Conservation (phyloP, 2,888 invertebrate species). For the Clistopyga incitator region DNA sequence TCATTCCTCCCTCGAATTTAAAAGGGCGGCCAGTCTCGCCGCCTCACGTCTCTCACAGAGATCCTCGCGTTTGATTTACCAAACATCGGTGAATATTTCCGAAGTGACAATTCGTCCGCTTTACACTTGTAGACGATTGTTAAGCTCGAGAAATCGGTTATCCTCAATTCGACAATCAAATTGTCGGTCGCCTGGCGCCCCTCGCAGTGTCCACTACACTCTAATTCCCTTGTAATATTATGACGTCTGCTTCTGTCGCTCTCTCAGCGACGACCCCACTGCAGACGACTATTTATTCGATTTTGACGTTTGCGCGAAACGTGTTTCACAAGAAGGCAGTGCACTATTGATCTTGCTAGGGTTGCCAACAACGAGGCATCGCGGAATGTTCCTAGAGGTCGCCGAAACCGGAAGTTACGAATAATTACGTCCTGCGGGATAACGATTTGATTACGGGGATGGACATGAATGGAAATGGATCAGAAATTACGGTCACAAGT, state of each 20-base stretch:
- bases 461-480: no score
- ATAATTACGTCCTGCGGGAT: background rate
- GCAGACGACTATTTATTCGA: constrained; percentile 80
- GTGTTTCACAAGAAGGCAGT: constrained; percentile 59
- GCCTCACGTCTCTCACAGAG: constrained; percentile 80
- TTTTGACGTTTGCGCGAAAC: constrained; percentile 79
- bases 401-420: constrained; percentile 32
- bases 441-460: background rate
- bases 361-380: constrained; percentile 32
- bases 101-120: constrained; percentile 38
- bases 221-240: constrained; percentile 62
- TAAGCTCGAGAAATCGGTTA: background rate
- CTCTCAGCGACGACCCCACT: constrained; percentile 59
- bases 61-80: constrained; percentile 74
- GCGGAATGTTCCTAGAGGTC: constrained; percentile 23
- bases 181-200: constrained; percentile 27
- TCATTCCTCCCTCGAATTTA: constrained; percentile 91
- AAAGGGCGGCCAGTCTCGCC: constrained; percentile 81
- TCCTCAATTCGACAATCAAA: constrained; percentile 19
- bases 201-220: background rate
- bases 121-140: background rate
- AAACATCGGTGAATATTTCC: constrained; percentile 79
- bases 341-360: constrained; percentile 65
- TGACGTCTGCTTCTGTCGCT: constrained; percentile 73
- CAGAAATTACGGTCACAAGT: no score